These are phyloP conservation scores for Lasioglossum lativentre DNA, from an alignment of 2,888 invertebrate genomes.

Conservation along the genomic window DNA sequence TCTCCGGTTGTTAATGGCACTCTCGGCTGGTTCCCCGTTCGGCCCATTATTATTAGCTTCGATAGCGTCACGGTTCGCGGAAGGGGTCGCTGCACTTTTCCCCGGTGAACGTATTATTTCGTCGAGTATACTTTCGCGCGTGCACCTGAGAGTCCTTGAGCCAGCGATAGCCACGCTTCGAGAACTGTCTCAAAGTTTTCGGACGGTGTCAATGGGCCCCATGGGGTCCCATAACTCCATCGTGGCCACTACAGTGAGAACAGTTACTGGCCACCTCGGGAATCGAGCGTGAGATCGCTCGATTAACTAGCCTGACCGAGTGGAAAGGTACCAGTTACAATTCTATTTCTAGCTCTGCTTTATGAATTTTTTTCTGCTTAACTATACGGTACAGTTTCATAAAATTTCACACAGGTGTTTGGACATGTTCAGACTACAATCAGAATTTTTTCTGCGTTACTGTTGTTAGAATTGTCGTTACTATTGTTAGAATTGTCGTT, in stretches of 20 bases:
- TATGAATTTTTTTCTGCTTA: background rate
- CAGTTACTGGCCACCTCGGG: background rate
- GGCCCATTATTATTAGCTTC: slow-evolving; percentile 35
- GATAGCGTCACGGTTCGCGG: slow-evolving; percentile 32
- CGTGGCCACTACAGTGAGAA: background rate
- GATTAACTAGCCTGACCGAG: too few relatives aligned
- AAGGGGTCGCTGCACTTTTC: slow-evolving; percentile 52
- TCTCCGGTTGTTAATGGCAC: slow-evolving; percentile 42
- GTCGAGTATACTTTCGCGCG: slow-evolving; percentile 47
- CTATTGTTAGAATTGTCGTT: background rate
- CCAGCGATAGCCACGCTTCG: background rate
- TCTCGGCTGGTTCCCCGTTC: slow-evolving; percentile 23
- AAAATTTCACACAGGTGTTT: background rate
- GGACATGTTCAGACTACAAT: background rate
- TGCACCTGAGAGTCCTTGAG: slow-evolving; percentile 49
- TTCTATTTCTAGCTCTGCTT: background rate
- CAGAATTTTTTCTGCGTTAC: background rate
- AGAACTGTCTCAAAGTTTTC: background rate
- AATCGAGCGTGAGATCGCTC: background rate
- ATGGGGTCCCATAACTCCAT: background rate
- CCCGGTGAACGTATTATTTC: slow-evolving; percentile 50
- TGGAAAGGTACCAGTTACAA: background rate
- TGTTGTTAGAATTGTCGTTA: background rate
- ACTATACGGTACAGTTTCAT: background rate
- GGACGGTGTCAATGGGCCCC: background rate